Percentiles rank a stretch among this genome's conserved stretches.
Conservation (phyloP, 1,140 invertebrate genomes). For the Phymastichus coffea region DNA sequence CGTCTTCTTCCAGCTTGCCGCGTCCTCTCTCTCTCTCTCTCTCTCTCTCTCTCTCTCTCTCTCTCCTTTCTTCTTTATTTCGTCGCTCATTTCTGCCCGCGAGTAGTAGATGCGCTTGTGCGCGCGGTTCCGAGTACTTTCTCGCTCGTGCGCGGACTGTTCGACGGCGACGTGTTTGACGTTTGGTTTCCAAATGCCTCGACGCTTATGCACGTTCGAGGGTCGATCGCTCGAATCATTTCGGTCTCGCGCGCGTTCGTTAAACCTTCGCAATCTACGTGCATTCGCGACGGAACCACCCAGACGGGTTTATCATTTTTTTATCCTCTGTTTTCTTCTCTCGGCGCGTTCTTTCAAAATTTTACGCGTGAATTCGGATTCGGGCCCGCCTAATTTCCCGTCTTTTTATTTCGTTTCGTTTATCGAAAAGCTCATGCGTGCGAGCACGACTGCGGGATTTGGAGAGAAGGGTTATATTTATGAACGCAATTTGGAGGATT, state of each 20-base stretch:
- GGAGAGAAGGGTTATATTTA: not conserved
- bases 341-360: not conserved
- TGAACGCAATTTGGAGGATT: constrained; percentile 4
- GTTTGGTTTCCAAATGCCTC: too few species aligned
- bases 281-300: too few species aligned
- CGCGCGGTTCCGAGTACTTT: too few species aligned
- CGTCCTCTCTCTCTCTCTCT: constrained; percentile 17
- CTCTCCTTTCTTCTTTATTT: not conserved
- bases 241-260: too few species aligned
- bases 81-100: not conserved
- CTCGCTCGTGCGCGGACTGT: too few species aligned
- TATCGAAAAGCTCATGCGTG: not conserved
- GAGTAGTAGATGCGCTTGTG: not conserved
- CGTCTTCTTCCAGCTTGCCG: constrained; percentile 5
- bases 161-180: too few species aligned
- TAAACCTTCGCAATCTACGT: too few species aligned
- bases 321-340: not conserved
- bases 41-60: not conserved
- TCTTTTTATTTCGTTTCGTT: not conserved
- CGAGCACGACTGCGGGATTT: not conserved
- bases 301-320: too few species aligned
- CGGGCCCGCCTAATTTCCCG: too few species aligned
- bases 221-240: too few species aligned
- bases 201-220: too few species aligned
- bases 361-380: too few species aligned